Base-by-base conservation (phyloP, 2,113 vertebrate species). In the Myotis brandtii region DNA sequence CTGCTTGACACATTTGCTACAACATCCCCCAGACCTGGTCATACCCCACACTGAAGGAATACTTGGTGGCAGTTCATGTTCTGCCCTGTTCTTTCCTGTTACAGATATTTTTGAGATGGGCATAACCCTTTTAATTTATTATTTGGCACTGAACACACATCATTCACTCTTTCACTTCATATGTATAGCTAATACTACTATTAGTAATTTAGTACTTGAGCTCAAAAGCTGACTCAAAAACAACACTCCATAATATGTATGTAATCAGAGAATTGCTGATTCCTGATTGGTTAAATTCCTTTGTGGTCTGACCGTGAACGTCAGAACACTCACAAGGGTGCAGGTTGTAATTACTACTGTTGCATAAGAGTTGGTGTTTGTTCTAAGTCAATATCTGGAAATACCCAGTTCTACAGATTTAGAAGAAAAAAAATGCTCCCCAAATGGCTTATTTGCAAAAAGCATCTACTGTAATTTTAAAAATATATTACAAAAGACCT, bases 311-410 rank as follows among this genome's bases (percentile, higher is more conserved):
- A 91, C 69, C 62, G 80, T 3, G 8, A 86, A 92, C 1, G 16
- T 96, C 88, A 95, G 88, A 90, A 92, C 76, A 85, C 82, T 85
- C 76, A 23, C n/a, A 85, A 82, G 75, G 6, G 64, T 73, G 27
- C 80, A 94, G 48, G 85, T 80, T 96, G 66, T 83, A 64, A 84
- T 86, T 92, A 95, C 46, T 79, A 48, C 17, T 89, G 79, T 97
- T 97, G 85, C 87, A 62, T 83, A 96, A 97, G 86, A 92, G 84
- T 83, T 86, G 56, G 30, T 77, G 27, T 88, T 94, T 82, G 70
- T 85, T 69, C 93, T 70, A 87, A 90, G 43, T 67, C 94, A 96
- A 88, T 72, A 96, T 54, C 52, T 96, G 77, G 88, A 95, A 86
- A 97, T 64, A 48, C 62, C 66, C 84, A 92, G 66, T 72, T 94